Evolutionary conservation across 2,888 invertebrate genomes (phyloP).

Genomic region (Apoda limacodes): DNA sequence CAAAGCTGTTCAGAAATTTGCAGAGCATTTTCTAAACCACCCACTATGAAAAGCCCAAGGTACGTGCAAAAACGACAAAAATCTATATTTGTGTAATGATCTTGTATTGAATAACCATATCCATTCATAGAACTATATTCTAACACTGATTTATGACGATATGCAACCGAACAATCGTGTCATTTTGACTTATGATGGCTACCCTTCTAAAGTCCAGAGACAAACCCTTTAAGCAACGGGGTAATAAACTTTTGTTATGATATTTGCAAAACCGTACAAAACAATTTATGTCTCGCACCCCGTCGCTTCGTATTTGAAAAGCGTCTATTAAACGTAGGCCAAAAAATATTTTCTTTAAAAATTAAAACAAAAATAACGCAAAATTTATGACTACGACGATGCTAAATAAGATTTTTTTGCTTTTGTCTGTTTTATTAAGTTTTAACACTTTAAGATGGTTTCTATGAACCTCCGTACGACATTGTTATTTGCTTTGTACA

Average conservation of each 20-base stretch:
- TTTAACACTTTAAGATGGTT: conserved; percentile 49
- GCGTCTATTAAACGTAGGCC: conserved; percentile 62
- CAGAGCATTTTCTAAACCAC: conserved; percentile 48
- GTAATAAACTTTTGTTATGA: conserved; percentile 67
- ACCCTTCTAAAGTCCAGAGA: conserved; percentile 54
- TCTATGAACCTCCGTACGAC: conserved; percentile 25
- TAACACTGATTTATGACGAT: conserved; percentile 61
- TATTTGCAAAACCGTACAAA: conserved; percentile 58
- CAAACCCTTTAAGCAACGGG: conserved; percentile 65
- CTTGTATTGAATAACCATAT: conserved; percentile 58
- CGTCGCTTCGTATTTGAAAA: conserved; percentile 39
- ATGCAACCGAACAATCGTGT: conserved; percentile 59
- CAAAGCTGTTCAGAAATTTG: conserved; percentile 41
- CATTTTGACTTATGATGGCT: conserved; percentile 59
- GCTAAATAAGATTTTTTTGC: conserved; percentile 44
- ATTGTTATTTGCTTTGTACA: conserved; percentile 3
- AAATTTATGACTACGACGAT: conserved; percentile 50
- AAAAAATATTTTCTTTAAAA: too few species aligned
- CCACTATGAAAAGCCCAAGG: conserved; percentile 38
- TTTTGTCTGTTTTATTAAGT: conserved; percentile 53
- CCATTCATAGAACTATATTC: conserved; percentile 46
- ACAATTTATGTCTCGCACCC: conserved; percentile 51
- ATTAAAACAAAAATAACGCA: too few species aligned
- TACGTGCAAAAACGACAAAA: conserved; percentile 62
- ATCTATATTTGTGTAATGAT: conserved; percentile 69